Evolutionary conservation across 2,113 vertebrate genomes (phyloP).

Genomic region (Stictonetta naevosa): DNA sequence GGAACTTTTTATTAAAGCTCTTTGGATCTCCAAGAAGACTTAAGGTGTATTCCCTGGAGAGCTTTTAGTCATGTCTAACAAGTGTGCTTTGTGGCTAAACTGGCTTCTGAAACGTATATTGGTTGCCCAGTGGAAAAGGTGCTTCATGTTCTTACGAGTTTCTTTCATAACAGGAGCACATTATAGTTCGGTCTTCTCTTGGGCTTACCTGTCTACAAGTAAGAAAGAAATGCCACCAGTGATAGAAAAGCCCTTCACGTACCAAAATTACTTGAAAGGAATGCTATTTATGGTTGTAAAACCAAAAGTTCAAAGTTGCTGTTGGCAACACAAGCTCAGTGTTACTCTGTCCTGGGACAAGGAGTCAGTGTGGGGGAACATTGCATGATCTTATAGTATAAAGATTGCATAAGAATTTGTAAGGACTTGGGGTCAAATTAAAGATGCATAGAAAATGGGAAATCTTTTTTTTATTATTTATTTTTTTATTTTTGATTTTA

Average conservation of each 20-base stretch:
- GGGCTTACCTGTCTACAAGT: conserved; percentile 12
- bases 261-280: conserved; percentile 13
- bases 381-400: background rate
- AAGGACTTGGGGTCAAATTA: background rate
- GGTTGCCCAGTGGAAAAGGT: conserved; percentile 59
- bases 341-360: background rate
- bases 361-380: background rate
- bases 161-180: conserved; percentile 6
- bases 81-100: conserved; percentile 37
- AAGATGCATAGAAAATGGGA: background rate
- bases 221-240: background rate
- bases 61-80: conserved; percentile 50
- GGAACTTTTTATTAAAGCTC: conserved; percentile 48
- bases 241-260: conserved; percentile 15
- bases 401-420: background rate
- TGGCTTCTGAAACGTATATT: background rate
- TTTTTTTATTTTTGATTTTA: background rate
- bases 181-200: conserved; percentile 5
- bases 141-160: conserved; percentile 17
- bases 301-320: conserved; percentile 33
- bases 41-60: conserved; percentile 39
- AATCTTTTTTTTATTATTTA: background rate
- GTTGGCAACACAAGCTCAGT: background rate
- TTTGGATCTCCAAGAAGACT: conserved; percentile 49
- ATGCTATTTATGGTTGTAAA: conserved; percentile 39